A percentile compares a stretch with the other conserved stretches of the same genome.
Conservation (phyloP, 2,888 invertebrate genomes). For the Serrognathus titanus region DNA sequence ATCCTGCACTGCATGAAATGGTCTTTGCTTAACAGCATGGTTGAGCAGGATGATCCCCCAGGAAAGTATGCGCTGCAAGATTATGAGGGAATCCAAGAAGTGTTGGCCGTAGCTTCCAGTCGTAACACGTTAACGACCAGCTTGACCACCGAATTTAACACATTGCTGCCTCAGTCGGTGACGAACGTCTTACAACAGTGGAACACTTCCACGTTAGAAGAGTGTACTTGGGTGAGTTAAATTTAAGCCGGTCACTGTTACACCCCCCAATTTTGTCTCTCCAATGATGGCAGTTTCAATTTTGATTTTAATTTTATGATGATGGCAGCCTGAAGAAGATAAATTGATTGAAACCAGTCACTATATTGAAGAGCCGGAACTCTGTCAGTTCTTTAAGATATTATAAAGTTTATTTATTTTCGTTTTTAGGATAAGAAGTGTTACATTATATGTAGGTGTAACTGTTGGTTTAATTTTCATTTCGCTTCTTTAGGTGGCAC, state of each 20-base stretch:
- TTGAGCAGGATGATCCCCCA: constrained; percentile 43
- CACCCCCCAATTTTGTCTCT: background rate
- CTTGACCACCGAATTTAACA: constrained; percentile 53
- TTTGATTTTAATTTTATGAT: too few species aligned
- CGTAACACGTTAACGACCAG: constrained; percentile 42
- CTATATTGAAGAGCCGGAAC: too few species aligned
- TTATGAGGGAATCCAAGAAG: constrained; percentile 45
- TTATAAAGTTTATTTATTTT: too few species aligned
- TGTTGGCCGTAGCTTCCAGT: constrained; percentile 49
- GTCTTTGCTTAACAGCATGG: constrained; percentile 43
- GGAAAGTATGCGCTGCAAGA: constrained; percentile 50
- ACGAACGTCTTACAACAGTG: constrained; percentile 61
- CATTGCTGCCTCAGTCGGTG: constrained; percentile 55
- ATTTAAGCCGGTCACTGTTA: background rate
- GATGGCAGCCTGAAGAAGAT: too few species aligned
- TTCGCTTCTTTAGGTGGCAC: too few species aligned
- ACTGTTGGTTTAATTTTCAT: too few species aligned
- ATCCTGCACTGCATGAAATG: constrained; percentile 57
- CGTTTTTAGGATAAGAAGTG: too few species aligned
- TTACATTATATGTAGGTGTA: too few species aligned
- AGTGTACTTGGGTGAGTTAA: constrained; percentile 57
- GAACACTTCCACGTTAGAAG: constrained; percentile 55
- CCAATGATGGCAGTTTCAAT: too few species aligned
- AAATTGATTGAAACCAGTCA: too few species aligned
- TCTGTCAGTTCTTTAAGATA: too few species aligned